phyloP scores from a whole-genome alignment of 2,888 invertebrate species.

The Galerucella nymphaeae region DNA sequence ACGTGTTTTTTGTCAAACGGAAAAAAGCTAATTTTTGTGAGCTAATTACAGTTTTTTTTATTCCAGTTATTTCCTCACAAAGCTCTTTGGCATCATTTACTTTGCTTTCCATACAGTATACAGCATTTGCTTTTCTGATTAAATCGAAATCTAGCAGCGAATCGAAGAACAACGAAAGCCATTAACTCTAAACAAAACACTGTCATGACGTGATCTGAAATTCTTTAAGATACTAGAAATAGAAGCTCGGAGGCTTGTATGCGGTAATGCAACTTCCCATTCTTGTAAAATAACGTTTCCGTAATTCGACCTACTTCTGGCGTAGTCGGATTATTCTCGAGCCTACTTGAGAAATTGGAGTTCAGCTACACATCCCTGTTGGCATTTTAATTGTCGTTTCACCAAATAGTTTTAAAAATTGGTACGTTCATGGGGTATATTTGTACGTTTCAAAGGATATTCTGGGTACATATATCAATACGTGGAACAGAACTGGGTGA shows the following conservation, averaged over 20 bases:
- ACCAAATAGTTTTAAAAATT: background rate
- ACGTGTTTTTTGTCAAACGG: too few relatives aligned
- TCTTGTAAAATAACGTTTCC: background rate
- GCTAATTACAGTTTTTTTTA: too few relatives aligned
- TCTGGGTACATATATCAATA: too few relatives aligned
- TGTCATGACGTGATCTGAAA: background rate
- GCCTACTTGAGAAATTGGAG: background rate
- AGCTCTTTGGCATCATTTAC: too few relatives aligned
- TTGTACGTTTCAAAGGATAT: too few relatives aligned
- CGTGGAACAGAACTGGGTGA: too few relatives aligned
- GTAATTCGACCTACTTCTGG: background rate
- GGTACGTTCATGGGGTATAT: too few relatives aligned
- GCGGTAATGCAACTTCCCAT: constrained; percentile 2
- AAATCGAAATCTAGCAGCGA: background rate
- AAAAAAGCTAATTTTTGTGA: too few relatives aligned
- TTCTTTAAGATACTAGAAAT: background rate
- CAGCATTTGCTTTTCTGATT: background rate
- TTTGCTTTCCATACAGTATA: too few relatives aligned
- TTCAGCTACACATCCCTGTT: background rate
- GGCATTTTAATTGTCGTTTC: background rate
- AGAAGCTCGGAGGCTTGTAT: background rate
- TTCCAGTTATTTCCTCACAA: too few relatives aligned
- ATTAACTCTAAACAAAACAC: constrained; percentile 1
- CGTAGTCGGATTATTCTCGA: background rate
- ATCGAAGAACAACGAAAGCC: background rate